A percentile compares a stretch with the other conserved stretches of the same genome.
These are phyloP conservation scores for Dendrolimus pini DNA, from an alignment of 2,888 invertebrate genomes.

Conservation along the genomic window DNA sequence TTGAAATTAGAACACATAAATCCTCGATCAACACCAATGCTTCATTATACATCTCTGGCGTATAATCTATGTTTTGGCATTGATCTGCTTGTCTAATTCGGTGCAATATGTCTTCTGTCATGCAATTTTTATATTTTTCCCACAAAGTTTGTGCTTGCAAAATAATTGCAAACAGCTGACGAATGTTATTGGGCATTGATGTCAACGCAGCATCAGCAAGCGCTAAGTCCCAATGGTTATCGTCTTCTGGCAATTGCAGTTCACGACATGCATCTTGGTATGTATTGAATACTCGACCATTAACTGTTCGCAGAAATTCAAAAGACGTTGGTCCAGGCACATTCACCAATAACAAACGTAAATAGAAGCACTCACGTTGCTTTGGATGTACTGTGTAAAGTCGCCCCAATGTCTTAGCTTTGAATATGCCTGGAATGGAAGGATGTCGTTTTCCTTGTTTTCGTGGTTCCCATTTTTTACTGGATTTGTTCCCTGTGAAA, in stretches of 20 bases:
- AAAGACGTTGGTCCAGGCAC: conserved; percentile 19
- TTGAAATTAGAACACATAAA: conserved; percentile 21
- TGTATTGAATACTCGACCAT: not conserved
- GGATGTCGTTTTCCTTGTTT: not conserved
- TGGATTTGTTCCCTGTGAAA: not conserved
- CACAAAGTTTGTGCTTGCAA: conserved; percentile 22
- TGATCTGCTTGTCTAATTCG: conserved; percentile 12
- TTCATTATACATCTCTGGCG: conserved; percentile 25
- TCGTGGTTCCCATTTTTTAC: not conserved
- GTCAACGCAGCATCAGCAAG: not conserved
- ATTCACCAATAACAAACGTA: conserved; percentile 19
- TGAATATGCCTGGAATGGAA: too few relatives aligned
- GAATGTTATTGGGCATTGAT: not conserved
- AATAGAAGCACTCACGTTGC: conserved; percentile 16
- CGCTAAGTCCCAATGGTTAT: not conserved
- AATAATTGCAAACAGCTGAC: not conserved
- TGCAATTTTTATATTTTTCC: conserved; percentile 26
- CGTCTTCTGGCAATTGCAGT: not conserved
- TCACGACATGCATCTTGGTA: not conserved
- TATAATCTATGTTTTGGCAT: conserved; percentile 7
- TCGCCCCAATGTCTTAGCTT: not conserved
- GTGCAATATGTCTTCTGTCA: conserved; percentile 28
- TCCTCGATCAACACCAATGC: conserved; percentile 26
- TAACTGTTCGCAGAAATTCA: conserved; percentile 15
- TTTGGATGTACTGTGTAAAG: conserved; percentile 5